phyloP scores from a whole-genome alignment of 2,797 vertebrate species.

The Lagocephalus sceleratus region DNA sequence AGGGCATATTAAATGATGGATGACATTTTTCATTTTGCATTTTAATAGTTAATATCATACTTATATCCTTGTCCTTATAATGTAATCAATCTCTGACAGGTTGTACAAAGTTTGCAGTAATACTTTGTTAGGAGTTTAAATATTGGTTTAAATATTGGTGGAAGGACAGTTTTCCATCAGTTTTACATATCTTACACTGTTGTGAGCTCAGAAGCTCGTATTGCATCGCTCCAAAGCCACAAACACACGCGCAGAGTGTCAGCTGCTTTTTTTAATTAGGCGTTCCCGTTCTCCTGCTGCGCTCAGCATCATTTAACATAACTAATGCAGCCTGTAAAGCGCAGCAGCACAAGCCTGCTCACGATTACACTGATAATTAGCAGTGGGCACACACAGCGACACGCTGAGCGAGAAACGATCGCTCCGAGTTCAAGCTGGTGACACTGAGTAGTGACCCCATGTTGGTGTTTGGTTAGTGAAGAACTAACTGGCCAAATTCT shows the following conservation, averaged over 20 bases:
- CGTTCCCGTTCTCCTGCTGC: conserved; percentile 56
- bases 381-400: conserved; percentile 65
- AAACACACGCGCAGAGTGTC: conserved; percentile 24
- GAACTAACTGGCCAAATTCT: conserved; percentile 11
- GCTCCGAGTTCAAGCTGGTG: conserved; percentile 37
- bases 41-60: background rate
- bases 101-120: background rate
- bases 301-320: conserved; percentile 63
- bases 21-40: background rate
- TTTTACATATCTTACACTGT: background rate
- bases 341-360: conserved; percentile 53
- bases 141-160: background rate
- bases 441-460: conserved; percentile 62
- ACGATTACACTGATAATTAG: conserved; percentile 68
- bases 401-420: conserved; percentile 60
- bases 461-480: conserved; percentile 30
- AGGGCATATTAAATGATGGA: conserved; percentile 9
- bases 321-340: conserved; percentile 67
- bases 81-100: too few species aligned
- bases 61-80: background rate
- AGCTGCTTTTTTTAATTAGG: conserved; percentile 48
- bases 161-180: background rate
- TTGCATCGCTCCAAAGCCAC: conserved; percentile 9
- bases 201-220: conserved; percentile 23
- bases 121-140: background rate